Evolutionary conservation across 2,888 invertebrate genomes (phyloP).

Genomic region (Clusia tigrina): DNA sequence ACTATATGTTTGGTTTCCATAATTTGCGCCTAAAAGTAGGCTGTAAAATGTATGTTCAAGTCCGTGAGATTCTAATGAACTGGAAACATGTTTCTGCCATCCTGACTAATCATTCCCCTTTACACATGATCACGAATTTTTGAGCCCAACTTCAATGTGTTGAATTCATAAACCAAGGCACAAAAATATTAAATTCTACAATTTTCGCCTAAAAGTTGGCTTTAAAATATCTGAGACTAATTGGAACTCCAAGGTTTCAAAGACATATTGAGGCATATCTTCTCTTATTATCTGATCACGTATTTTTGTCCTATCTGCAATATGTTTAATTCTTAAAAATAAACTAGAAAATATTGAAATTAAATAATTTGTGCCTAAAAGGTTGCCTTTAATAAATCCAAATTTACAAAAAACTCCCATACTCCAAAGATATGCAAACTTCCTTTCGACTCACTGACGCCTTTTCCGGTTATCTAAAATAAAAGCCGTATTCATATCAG

Average conservation of each 20-base stretch:
- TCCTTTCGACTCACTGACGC: neutral
- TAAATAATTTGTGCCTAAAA: neutral
- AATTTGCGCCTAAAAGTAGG: neutral
- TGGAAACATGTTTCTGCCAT: too few species aligned
- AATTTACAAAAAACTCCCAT: neutral
- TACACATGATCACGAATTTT: too few species aligned
- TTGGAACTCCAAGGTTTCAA: too few species aligned
- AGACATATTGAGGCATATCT: too few species aligned
- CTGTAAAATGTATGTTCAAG: neutral
- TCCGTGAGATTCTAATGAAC: neutral
- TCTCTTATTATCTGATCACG: too few species aligned
- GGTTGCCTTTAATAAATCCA: neutral
- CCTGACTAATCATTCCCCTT: too few species aligned
- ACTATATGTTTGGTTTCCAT: too few species aligned
- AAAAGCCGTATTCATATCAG: neutral
- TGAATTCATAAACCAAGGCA: too few species aligned
- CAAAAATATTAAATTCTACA: neutral
- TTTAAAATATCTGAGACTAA: slow-evolving; percentile 36
- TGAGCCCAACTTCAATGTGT: too few species aligned
- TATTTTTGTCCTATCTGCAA: neutral
- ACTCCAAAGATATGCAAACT: neutral
- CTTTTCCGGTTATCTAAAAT: neutral
- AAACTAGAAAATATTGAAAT: too few species aligned
- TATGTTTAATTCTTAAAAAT: too few species aligned
- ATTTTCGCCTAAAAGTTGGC: slow-evolving; percentile 26